Base-by-base conservation (phyloP, 1,140 invertebrate species). In the Philotrypesis tridentata region DNA sequence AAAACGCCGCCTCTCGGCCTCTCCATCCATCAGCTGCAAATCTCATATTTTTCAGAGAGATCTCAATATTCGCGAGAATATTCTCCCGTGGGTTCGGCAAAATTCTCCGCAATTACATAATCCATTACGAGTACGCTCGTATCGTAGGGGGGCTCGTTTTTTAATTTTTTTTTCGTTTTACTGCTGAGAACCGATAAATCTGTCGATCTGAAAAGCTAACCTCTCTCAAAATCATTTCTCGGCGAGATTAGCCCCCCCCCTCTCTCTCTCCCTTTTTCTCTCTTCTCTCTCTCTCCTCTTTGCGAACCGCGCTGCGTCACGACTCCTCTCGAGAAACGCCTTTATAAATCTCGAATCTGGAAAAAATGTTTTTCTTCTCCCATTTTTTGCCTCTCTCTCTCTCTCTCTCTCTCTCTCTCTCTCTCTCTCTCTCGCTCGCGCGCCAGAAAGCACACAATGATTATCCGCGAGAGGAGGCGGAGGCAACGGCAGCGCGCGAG, bases 21-120 rank as follows among this genome's bases (percentile, higher is more conserved):
- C n/a, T n/a, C n/a, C n/a, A n/a, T n/a, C n/a, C n/a, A n/a, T n/a
- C n/a, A n/a, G n/a, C n/a, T n/a, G n/a, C n/a, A n/a, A 55, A 55
- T 55, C 48, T 55, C 21, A 55, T 55, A 55, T 55, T 55, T 55
- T 55, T 55, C 14, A n/a, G n/a, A n/a, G 17, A 55, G 17, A 55
- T 55, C 48, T 55, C 21, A 55, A 55, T 55, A n/a, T 17, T 37
- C 33, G 9, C 33, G 9, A 37, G 21, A 7, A 48, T 11, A 43
- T 48, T 21, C 21, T 21, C 2, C 12, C 1, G 1, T 40, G 23
- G 23, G 12, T 67, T 67, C 25, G 14, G 14, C 25, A 23, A 37
- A 71, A 25, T 71, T 14, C 9, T n/a, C 65, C 71, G 29, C 60
- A 79, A 71, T 79, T 79, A 37, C 33, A 70, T 71, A 71, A 79